Evolutionary conservation across 2,113 vertebrate species (phyloP).

Genomic region (Menidia beryllina): DNA sequence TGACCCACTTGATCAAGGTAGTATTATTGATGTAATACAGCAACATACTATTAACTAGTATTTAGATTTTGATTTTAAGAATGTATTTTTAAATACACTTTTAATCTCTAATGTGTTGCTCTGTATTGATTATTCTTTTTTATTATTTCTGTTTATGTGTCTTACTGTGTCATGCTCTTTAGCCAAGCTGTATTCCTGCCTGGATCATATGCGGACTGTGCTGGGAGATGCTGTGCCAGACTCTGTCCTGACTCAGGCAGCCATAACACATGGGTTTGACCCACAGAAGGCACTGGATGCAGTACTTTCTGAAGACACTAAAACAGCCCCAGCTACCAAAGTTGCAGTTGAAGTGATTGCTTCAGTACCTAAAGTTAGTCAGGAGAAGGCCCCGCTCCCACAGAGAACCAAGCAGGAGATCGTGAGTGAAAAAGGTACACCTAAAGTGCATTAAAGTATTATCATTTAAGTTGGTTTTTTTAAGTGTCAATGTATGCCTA

Average conservation of each 20-base stretch:
- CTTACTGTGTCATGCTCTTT: constrained; percentile 13
- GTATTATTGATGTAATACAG: neutral
- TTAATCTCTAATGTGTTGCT: neutral
- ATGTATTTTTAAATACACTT: neutral
- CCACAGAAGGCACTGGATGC: constrained; percentile 89
- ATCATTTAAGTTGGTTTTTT: too few relatives aligned
- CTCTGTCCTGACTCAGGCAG: constrained; percentile 86
- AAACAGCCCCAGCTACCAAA: constrained; percentile 68
- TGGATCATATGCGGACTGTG: constrained; percentile 94
- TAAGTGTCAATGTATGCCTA: too few relatives aligned
- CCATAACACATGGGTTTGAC: constrained; percentile 89
- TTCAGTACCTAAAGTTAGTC: constrained; percentile 20
- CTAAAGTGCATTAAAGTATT: constrained; percentile 10
- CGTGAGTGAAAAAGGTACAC: constrained; percentile 88
- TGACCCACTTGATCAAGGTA: constrained; percentile 91
- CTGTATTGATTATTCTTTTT: neutral
- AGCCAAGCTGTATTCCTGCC: constrained; percentile 92
- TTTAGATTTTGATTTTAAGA: neutral
- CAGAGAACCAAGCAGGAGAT: constrained; percentile 65
- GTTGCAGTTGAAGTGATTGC: constrained; percentile 21
- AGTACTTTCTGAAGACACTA: constrained; percentile 86
- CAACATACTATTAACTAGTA: neutral
- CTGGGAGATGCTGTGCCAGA: constrained; percentile 90
- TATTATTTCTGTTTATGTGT: neutral
- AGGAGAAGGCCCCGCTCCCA: constrained; percentile 55